phyloP scores from a whole-genome alignment of 2,113 vertebrate species.

The Motacilla alba region DNA sequence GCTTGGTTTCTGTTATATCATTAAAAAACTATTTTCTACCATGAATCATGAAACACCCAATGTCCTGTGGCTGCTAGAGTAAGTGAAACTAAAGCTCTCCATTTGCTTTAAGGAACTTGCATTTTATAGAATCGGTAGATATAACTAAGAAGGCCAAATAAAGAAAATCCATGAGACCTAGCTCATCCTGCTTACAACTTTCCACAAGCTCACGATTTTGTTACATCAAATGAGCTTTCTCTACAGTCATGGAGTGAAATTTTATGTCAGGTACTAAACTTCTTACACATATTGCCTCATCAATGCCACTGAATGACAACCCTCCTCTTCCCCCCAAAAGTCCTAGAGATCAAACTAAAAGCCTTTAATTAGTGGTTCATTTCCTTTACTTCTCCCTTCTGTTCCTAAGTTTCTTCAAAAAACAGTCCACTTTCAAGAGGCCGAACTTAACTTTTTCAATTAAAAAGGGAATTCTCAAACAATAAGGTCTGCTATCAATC shows the following conservation, averaged over 20 bases:
- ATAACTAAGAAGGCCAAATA: background rate
- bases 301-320: background rate
- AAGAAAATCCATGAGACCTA: background rate
- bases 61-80: background rate
- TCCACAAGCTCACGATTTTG: background rate
- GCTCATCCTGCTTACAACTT: background rate
- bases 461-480: background rate
- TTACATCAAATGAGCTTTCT: background rate
- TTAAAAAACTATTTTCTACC: background rate
- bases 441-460: background rate
- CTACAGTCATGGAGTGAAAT: background rate
- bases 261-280: background rate
- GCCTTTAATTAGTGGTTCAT: background rate
- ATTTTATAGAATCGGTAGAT: background rate
- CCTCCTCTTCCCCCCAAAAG: background rate
- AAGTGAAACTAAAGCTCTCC: background rate
- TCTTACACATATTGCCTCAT: background rate
- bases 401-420: background rate
- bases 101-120: background rate
- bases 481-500: background rate
- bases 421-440: background rate
- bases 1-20: background rate
- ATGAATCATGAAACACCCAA: background rate
- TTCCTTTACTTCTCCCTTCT: background rate
- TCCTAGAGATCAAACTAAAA: background rate